Evolutionary conservation across 2,797 vertebrate species (phyloP), one percentile per base, ranked within the genome.

Genomic region (Smutsia gigantea): DNA sequence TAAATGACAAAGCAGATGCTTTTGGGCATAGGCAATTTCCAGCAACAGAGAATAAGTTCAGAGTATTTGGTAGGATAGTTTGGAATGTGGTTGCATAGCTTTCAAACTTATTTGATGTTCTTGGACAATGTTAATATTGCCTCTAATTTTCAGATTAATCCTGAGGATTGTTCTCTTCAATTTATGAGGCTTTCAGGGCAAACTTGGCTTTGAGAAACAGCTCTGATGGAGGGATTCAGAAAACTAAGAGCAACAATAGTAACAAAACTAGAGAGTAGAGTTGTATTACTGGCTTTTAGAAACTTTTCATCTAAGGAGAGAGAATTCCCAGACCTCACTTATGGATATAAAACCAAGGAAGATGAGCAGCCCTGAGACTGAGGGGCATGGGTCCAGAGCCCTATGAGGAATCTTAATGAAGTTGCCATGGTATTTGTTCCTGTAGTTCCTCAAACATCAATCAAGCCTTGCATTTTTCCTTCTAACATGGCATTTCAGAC

Each of bases 141-240:
- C 27, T 88, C 55, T 93, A 55, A 39, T 53, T 95, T 94, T 87
- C 61, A 90, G 61, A 79, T 59, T 74, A 93, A 90, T 90, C 34
- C 12, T 29, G 25, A 94, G 51, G 63, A 53, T 66, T 66, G n/a
- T 74, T 82, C 42, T 93, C 49, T 93, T 71, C 59, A 64, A 59
- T 78, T 90, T 87, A 82, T 14, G 61, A 91, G 23, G 57, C 39
- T 83, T 66, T 93, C 49, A 87, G 63, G 57, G 72, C 71, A 96
- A 91, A 93, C 63, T 57, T 91, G 77, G 11, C 21, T 96, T 79
- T 81, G 64, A 78, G 29, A 87, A 93, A 84, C 21, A 95, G 55
- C 31, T 51, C 14, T 89, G 69, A 69, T 92, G 53, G 95, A 92
- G 49, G 42, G 57, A 81, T 89, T 89, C 66, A 81, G 66, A 88